Conservation (phyloP, 2,888 invertebrate species). For the Xestia ashworthii region DNA sequence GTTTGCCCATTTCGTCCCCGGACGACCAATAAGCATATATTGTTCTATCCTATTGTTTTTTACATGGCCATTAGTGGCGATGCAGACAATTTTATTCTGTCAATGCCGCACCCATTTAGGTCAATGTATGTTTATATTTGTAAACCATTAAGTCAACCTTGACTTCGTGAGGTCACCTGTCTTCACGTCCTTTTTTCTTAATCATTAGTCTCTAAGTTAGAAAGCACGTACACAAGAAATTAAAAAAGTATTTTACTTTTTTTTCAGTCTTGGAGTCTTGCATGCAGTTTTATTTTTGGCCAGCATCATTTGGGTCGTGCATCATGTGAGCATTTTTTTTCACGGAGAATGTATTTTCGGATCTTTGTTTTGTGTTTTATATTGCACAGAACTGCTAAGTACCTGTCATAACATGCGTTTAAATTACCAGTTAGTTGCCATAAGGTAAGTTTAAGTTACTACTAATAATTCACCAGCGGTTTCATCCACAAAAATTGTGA, state of each 20-base stretch:
- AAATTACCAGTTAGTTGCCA: neutral
- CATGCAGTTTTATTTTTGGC: conserved; percentile 38
- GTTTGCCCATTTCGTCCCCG: too few species aligned
- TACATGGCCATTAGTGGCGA: neutral
- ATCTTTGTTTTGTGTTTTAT: conserved; percentile 11
- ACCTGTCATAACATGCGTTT: conserved; percentile 34
- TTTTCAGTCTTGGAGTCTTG: conserved; percentile 3
- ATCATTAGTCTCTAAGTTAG: neutral
- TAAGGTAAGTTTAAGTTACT: neutral
- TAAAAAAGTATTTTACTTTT: conserved; percentile 6
- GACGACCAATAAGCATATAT: too few species aligned
- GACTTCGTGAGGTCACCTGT: neutral
- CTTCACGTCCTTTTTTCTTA: neutral
- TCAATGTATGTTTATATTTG: neutral
- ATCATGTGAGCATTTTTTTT: conserved; percentile 23
- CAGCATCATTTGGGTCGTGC: conserved; percentile 21
- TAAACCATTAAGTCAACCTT: neutral
- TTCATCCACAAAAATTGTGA: too few species aligned
- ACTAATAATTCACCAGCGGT: too few species aligned
- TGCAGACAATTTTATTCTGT: neutral
- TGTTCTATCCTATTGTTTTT: neutral
- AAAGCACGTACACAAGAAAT: neutral
- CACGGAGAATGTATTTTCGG: conserved; percentile 40
- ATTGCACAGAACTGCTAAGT: conserved; percentile 1
- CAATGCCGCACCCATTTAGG: neutral